These are phyloP conservation scores for Sparus aurata DNA, from an alignment of 2,797 vertebrate species.

Conservation along the genomic window DNA sequence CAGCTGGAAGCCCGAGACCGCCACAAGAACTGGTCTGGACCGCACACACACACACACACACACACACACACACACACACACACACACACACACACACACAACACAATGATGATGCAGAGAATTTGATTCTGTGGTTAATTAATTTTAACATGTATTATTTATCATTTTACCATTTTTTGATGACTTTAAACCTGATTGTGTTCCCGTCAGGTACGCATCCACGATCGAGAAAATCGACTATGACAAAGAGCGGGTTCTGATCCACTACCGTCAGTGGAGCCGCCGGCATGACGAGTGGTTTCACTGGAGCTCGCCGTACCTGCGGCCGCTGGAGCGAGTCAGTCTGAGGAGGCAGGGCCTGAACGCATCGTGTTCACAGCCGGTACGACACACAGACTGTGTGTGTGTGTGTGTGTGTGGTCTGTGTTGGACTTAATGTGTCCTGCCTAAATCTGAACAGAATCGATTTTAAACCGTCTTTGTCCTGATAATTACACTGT, in stretches of 20 bases:
- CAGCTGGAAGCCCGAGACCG: constrained; percentile 96
- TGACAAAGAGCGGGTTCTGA: constrained; percentile 91
- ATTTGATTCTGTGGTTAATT: neutral
- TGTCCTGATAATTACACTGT: too few species aligned
- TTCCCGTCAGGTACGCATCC: constrained; percentile 87
- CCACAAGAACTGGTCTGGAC: constrained; percentile 91
- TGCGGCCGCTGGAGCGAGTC: constrained; percentile 92
- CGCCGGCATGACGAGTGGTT: constrained; percentile 95
- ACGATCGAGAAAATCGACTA: constrained; percentile 95
- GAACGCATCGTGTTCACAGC: constrained; percentile 30
- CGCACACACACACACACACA: constrained; percentile 7
- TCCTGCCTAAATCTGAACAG: neutral
- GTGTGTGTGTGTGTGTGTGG: neutral
- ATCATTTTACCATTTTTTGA: too few species aligned
- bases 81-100: neutral
- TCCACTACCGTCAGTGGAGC: constrained; percentile 95
- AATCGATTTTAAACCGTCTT: too few species aligned
- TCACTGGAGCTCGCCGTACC: constrained; percentile 92
- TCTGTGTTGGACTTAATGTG: neutral
- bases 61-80: neutral
- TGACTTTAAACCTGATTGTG: neutral
- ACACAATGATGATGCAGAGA: neutral
- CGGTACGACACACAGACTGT: constrained; percentile 35
- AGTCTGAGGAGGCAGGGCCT: constrained; percentile 86
- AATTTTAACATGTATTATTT: neutral